Conservation (phyloP, 2,888 invertebrate genomes). For the Cephus rjabovi region DNA sequence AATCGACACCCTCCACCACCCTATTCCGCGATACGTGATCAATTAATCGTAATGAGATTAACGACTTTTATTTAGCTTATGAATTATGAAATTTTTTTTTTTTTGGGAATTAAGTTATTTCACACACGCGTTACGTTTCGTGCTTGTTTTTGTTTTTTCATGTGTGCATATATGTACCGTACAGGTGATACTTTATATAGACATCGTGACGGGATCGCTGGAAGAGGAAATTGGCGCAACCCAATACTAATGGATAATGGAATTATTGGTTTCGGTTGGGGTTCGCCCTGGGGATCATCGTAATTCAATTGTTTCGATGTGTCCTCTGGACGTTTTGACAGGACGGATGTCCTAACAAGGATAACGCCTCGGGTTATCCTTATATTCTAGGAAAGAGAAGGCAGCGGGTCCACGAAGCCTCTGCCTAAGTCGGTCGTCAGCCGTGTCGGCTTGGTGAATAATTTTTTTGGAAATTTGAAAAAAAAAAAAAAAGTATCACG, state of each 20-base stretch:
- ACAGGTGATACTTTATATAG: neutral
- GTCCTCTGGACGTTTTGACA: slow-evolving; percentile 67
- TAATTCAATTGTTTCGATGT: slow-evolving; percentile 66
- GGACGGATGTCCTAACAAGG: slow-evolving; percentile 65
- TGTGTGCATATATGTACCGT: neutral
- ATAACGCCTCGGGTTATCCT: slow-evolving; percentile 56
- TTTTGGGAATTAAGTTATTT: neutral
- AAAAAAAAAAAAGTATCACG: neutral
- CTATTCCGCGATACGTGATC: neutral
- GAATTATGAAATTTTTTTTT: neutral
- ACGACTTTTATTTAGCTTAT: neutral
- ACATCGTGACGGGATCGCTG: neutral
- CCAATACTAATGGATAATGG: slow-evolving; percentile 67
- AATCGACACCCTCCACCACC: neutral
- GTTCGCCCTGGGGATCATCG: slow-evolving; percentile 64
- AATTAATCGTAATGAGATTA: neutral
- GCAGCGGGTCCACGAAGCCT: neutral
- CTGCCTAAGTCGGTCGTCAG: neutral
- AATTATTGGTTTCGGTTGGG: slow-evolving; percentile 64
- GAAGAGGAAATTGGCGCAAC: slow-evolving; percentile 62
- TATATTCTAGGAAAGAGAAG: neutral
- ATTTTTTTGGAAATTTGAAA: neutral
- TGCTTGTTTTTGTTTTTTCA: no score
- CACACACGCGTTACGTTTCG: no score
- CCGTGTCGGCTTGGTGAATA: neutral